Evolutionary conservation across 2,797 vertebrate genomes (phyloP).

Genomic region (Dendrocincla fuliginosa): DNA sequence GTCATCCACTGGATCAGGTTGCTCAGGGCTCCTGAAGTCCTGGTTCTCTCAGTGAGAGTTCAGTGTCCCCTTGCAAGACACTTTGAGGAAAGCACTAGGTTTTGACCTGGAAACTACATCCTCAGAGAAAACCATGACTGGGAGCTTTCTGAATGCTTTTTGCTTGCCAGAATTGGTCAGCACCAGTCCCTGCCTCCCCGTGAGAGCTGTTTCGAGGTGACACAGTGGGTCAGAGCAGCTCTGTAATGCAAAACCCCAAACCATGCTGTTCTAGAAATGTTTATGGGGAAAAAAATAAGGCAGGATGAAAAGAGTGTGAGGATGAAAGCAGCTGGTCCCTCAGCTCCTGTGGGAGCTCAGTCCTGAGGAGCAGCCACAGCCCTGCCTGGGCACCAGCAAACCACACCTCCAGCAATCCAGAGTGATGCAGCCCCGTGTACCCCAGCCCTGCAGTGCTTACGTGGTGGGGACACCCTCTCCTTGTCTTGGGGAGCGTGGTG

Average conservation of each 20-base stretch:
- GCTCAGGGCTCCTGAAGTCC: neutral
- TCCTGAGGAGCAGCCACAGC: neutral
- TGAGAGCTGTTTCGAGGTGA: neutral
- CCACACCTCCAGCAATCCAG: neutral
- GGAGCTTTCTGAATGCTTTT: neutral
- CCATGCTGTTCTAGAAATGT: neutral
- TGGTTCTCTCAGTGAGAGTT: neutral
- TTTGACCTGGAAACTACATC: neutral
- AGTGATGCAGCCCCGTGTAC: rapidly evolving
- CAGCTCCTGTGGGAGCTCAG: neutral
- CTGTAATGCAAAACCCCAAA: neutral
- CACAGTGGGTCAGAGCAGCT: neutral
- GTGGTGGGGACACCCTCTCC: neutral
- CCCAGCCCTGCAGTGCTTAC: slow-evolving; percentile 29
- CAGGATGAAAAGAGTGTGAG: neutral
- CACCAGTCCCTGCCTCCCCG: neutral
- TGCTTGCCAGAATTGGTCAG: neutral
- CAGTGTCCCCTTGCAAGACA: rapidly evolving
- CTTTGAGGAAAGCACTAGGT: neutral
- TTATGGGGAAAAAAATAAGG: neutral
- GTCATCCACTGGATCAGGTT: neutral
- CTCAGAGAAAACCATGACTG: neutral
- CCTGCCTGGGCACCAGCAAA: neutral
- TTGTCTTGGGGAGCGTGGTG: neutral
- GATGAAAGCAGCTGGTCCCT: neutral